Conservation (phyloP, 2,113 vertebrate genomes). For the Trinectes maculatus region DNA sequence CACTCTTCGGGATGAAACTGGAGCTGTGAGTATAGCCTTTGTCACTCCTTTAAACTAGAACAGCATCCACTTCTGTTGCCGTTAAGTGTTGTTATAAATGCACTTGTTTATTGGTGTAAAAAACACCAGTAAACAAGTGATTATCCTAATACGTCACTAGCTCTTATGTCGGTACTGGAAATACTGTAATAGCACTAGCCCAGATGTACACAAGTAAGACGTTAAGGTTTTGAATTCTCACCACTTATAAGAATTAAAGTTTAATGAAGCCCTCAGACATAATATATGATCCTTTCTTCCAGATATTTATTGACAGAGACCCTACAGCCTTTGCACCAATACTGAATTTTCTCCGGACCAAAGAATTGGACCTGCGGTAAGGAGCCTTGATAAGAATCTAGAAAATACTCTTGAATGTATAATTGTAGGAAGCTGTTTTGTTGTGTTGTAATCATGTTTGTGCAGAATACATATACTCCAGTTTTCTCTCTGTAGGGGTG, state of each 20-base stretch:
- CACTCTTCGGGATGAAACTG: slow-evolving; percentile 98
- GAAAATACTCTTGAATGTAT: background rate
- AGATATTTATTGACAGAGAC: slow-evolving; percentile 99
- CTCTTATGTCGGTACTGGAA: background rate
- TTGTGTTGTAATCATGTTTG: background rate
- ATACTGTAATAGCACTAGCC: background rate
- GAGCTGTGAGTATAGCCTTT: slow-evolving; percentile 90
- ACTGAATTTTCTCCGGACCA: slow-evolving; percentile 98
- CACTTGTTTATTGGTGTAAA: no score
- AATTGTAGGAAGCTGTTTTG: background rate
- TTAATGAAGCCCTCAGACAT: background rate
- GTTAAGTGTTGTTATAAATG: background rate
- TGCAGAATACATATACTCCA: slow-evolving; percentile 2
- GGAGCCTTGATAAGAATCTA: slow-evolving; percentile 20
- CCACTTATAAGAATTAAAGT: background rate
- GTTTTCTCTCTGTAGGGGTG: slow-evolving; percentile 84
- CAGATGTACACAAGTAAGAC: background rate
- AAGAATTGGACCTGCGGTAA: slow-evolving; percentile 96
- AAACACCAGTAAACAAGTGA: no score
- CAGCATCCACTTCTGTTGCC: background rate
- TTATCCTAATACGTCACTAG: no score
- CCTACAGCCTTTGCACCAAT: slow-evolving; percentile 98
- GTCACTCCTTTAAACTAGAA: slow-evolving; percentile 27
- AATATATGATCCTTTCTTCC: slow-evolving; percentile 48
- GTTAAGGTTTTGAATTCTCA: background rate